Evolutionary conservation across 2,113 vertebrate species (phyloP).

Genomic region (Chitala chitala): DNA sequence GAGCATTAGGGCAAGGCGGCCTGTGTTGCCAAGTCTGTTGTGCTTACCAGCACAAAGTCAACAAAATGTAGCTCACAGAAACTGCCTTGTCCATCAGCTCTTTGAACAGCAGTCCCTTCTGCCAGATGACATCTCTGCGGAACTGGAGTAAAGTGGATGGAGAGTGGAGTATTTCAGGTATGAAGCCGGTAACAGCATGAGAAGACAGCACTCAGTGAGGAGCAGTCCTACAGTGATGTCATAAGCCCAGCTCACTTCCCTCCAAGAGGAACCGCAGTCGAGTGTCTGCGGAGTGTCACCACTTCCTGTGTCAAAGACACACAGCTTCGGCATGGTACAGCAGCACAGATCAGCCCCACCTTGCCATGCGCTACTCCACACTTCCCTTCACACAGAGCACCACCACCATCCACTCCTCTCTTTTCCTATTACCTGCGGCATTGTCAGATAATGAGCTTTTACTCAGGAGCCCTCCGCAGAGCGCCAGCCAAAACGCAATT

Average conservation of each 20-base stretch:
- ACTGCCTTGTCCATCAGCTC: no score
- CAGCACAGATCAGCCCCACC: neutral
- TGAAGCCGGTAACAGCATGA: no score
- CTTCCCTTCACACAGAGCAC: neutral
- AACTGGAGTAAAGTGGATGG: no score
- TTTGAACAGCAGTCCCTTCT: no score
- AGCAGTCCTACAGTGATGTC: neutral
- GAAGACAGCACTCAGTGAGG: no score
- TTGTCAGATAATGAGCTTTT: conserved; percentile 52
- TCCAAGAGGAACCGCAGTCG: neutral
- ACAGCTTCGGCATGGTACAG: neutral
- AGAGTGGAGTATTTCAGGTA: no score
- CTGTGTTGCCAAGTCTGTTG: no score
- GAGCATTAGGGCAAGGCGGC: no score
- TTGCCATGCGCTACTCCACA: neutral
- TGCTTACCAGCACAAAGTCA: no score
- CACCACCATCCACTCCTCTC: conserved; percentile 25
- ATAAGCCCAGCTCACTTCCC: neutral
- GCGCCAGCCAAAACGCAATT: conserved; percentile 57
- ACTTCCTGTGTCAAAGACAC: neutral
- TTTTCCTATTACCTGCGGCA: conserved; percentile 52
- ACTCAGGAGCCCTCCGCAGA: conserved; percentile 36
- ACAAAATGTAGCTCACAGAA: no score
- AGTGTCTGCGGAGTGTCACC: neutral
- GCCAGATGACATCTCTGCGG: no score